Evolutionary conservation across 30 jellyfish, hydroid and myxozoan genomes (phyloP), one percentile per base, ranked within the genome.

Genomic region (Hydractinia echinata): DNA sequence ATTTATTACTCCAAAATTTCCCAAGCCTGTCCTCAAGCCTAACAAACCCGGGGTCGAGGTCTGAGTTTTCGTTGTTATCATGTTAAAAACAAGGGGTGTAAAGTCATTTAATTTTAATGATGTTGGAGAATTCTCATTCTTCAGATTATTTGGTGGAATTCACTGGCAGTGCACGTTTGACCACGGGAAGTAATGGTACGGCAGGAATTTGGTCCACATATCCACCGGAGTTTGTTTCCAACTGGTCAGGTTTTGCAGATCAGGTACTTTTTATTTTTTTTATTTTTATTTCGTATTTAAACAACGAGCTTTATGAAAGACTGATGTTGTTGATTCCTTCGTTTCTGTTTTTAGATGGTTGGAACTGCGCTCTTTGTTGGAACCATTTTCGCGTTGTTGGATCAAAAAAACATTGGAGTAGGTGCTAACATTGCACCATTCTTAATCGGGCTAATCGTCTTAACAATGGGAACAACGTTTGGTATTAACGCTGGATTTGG

Each of bases 401-500:
- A 91, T 84, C 82, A 86, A 88, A 91, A 85, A 83, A 91, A 91
- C 88, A 91, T 91, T 54, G 97, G 97, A 44, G 89, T 87, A 51
- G 97, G 97, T 73, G 86, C 96, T 4, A 91, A 91, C 86, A 72
- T 91, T 84, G 97, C 97, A 14, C 97, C 97, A 3, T 72, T 91
- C 19, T 71, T 91, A 50, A 91, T 91, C 68, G 97, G 97, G 49
- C 82, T 91, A 64, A 76, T 83, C 10, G 95, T 91, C 50, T 44
- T 86, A 82, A 91, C 97, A 61, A 83, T 87, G 55, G 97, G 97
- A 61, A 68, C 97, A 10, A 86, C 91, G 13, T 91, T 91, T 62
- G 97, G 97, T 15, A 80, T 91, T 67, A 91, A 91, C 66, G 97
- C 97, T 11, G 97, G 97, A 52, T 91, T 91, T 79, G 97, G 95